Percentiles rank a stretch among this genome's conserved stretches.
These are phyloP conservation scores for Lasioglossum leucozonium DNA, from an alignment of 2,888 invertebrate genomes.

Conservation along the genomic window DNA sequence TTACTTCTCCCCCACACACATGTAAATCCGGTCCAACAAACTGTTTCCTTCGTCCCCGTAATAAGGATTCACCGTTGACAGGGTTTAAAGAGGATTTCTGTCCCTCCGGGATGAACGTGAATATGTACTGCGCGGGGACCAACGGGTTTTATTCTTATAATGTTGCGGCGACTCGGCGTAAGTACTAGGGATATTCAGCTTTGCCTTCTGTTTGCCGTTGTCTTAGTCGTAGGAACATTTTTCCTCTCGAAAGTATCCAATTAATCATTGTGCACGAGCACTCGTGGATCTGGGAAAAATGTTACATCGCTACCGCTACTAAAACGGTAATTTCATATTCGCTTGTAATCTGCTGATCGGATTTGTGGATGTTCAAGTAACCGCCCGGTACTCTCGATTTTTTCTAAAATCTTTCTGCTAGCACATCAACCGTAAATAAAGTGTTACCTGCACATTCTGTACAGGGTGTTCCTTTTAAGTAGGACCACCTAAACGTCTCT, in stretches of 20 bases:
- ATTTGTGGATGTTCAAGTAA: too few species aligned
- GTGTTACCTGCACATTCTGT: too few species aligned
- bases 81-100: slow-evolving; percentile 52
- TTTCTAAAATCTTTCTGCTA: too few species aligned
- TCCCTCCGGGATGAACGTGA: slow-evolving; percentile 9
- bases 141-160: not conserved
- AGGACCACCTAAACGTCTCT: too few species aligned
- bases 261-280: not conserved
- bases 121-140: not conserved
- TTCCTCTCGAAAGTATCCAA: not conserved
- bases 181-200: not conserved
- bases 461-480: too few species aligned
- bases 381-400: too few species aligned
- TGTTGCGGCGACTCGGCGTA: not conserved
- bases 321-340: not conserved
- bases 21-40: slow-evolving; percentile 53
- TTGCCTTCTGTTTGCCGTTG: not conserved
- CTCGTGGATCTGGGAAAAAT: not conserved
- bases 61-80: slow-evolving; percentile 52
- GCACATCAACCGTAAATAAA: too few species aligned
- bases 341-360: not conserved
- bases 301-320: not conserved
- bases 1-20: slow-evolving; percentile 55
- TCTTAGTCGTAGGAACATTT: not conserved
- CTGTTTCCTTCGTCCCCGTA: slow-evolving; percentile 36